Base-by-base conservation (phyloP, 2,888 invertebrate species). In the Kryphioiulus occultus region DNA sequence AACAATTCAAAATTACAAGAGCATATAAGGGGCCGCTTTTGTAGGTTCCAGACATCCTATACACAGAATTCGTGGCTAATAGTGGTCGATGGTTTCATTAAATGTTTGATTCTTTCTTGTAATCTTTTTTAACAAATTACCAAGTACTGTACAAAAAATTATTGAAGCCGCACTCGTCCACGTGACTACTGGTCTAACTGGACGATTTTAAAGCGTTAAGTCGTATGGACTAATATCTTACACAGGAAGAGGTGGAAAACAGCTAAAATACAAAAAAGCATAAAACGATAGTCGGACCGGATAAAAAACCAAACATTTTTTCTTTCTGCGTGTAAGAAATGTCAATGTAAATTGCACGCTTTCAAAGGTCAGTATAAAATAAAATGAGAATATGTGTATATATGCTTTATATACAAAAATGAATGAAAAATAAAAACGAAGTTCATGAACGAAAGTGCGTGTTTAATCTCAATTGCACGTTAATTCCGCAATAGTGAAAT, bases 1-100 rank as follows among this genome's bases (percentile, higher is more conserved):
- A 85, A 85, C 85, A 85, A 85, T 85, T 85, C 42, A 47, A 85
- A 85, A 85, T 85, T 85, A 85, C 85, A 85, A 85, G 85, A 85
- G 85, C 78, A 78, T 78, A 78, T 78, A 78, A 78, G 78, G 78
- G 78, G 78, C 78, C 30, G 78, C 30, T 30, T 12, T 78, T 78
- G 26, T 68, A 78, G 78, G 78, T 78, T 30, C 26, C 78, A 78
- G 15, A 78, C 78, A 78, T 78, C 78, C 78, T 30, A 78, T 78
- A 30, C 78, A 78, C 78, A 32, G 78, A 78, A 78, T 32, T 30
- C 17, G 30, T 78, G 78, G 78, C 78, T 78, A 78, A 26, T 30
- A 78, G 78, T 78, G 78, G 78, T 78, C 78, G 78, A 78, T 32
- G 78, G 26, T 30, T 30, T 30, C 30, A 32, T 30, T 26, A 78